phyloP scores from a whole-genome alignment of 1,140 invertebrate species.

The Paracyclopina nana region DNA sequence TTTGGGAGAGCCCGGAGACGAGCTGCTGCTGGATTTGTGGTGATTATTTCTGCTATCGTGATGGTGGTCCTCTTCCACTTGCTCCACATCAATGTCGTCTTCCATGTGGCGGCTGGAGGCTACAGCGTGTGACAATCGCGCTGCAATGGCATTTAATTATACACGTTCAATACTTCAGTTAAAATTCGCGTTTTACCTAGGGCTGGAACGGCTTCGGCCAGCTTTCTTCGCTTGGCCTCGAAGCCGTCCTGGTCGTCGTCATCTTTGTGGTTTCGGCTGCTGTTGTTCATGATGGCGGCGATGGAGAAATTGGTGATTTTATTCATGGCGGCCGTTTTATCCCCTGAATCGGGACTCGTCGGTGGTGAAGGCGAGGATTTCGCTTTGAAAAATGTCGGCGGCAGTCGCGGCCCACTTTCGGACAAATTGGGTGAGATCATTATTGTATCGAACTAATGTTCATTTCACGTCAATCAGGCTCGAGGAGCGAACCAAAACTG shows the following conservation, averaged over 20 bases:
- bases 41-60: background rate
- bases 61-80: background rate
- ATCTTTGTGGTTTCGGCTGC: too few relatives aligned
- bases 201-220: background rate
- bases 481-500: too few relatives aligned
- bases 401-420: background rate
- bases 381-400: too few relatives aligned
- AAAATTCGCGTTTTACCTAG: background rate
- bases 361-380: too few relatives aligned
- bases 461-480: too few relatives aligned
- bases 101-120: too few relatives aligned
- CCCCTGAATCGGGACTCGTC: too few relatives aligned
- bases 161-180: background rate
- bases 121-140: background rate
- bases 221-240: background rate
- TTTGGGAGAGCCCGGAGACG: background rate
- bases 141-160: background rate
- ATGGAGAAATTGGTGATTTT: slow-evolving; percentile 15
- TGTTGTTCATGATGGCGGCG: slow-evolving; percentile 13
- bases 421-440: slow-evolving; percentile 4
- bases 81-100: slow-evolving; percentile 6
- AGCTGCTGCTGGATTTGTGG: background rate
- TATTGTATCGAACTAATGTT: too few relatives aligned
- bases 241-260: too few relatives aligned
- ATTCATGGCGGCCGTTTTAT: background rate